Base-by-base conservation (phyloP, 2,797 vertebrate species). In the Lycodopsis pacificus region DNA sequence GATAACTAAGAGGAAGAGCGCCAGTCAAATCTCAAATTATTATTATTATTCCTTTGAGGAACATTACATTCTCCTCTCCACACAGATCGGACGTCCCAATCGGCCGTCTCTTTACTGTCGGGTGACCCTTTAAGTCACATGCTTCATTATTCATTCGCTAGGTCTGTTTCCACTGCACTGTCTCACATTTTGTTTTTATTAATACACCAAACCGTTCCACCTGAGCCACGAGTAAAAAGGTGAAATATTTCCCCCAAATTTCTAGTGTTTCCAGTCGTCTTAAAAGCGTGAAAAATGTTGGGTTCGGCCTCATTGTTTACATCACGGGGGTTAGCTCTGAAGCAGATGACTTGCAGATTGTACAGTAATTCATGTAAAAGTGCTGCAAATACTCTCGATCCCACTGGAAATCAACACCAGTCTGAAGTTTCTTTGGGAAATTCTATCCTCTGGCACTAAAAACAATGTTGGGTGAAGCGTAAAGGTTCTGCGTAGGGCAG, bases 401-500 rank as follows among this genome's bases (percentile, higher is more conserved):
- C 13, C 5, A 66, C 46, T 56, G 48, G 8, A 44, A 65, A 57
- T n/a, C 63, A 62, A 44, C 27, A 36, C 3, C 13, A 70, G 32
- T 10, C n/a, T 32, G 1, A 56, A 11, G 38, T 57, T 53, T 51
- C 2, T 65, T 42, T 53, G 20, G 25, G 4, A 38, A 48, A 30
- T 53, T 34, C 44, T 30, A 48, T 20, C 17, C 14, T 36, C 12
- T 19, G 36, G 25, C 27, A 13, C 7, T 36, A 61, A n/a, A 27
- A 59, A 19, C 17, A 48, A 13, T 10, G 15, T 1, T 51, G n/a
- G 44, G 25, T 15, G 40, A 5, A 15, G 30, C 34, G 56, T 54
- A 8, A 17, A 58, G 65, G 9, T 62, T 42, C 1, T n/a, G 17
- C 1, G 12, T 7, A 48, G 81, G 76, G 76, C 86, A 92, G 87